Evolutionary conservation across 2,888 invertebrate species (phyloP).

Genomic region (Hoplodrina ambigua): DNA sequence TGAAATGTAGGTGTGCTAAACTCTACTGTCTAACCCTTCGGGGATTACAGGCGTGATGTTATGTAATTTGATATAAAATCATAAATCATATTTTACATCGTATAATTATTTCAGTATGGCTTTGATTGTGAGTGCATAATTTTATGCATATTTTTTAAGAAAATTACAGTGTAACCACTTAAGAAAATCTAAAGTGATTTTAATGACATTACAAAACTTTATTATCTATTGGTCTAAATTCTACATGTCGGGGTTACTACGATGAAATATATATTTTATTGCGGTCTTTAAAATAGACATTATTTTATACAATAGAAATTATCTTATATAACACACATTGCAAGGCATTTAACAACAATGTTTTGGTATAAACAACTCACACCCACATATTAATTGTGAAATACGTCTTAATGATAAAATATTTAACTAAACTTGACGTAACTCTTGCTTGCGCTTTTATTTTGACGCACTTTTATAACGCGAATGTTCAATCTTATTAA

Average conservation of each 20-base stretch:
- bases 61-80: slow-evolving; percentile 16
- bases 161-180: not conserved
- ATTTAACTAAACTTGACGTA: slow-evolving; percentile 20
- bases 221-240: not conserved
- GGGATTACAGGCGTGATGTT: too few species aligned
- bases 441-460: slow-evolving; percentile 14
- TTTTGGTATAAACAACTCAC: slow-evolving; percentile 70
- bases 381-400: slow-evolving; percentile 62
- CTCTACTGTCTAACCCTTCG: too few species aligned
- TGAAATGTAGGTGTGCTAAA: too few species aligned
- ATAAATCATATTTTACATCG: slow-evolving; percentile 22
- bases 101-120: slow-evolving; percentile 2
- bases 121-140: not conserved
- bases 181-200: not conserved
- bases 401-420: slow-evolving; percentile 44
- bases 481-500: slow-evolving; percentile 5
- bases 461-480: slow-evolving; percentile 1
- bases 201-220: not conserved
- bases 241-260: slow-evolving; percentile 4
- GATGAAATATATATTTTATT: slow-evolving; percentile 24
- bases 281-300: slow-evolving; percentile 61
- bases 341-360: slow-evolving; percentile 69
- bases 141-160: not conserved
- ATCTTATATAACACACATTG: slow-evolving; percentile 38
- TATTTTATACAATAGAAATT: slow-evolving; percentile 41